A percentile compares a stretch with the other conserved stretches of the same genome.
Conservation (phyloP, 2,888 invertebrate genomes). For the Cataglyphis rosenhaueri region DNA sequence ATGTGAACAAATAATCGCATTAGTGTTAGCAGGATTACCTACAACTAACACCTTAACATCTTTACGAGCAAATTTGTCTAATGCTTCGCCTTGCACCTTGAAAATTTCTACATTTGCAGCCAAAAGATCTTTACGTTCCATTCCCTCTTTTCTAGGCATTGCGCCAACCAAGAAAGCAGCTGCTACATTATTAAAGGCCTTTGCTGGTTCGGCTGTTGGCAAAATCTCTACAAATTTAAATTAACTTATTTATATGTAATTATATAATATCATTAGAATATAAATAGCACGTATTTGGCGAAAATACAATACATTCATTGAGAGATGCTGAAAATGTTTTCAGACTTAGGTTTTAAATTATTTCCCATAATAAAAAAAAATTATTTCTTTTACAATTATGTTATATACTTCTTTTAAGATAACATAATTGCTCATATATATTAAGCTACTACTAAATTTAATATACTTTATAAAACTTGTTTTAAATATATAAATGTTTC, state of each 20-base stretch:
- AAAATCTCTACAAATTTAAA: constrained; percentile 88
- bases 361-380: background rate
- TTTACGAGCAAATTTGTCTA: constrained; percentile 96
- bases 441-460: background rate
- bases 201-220: constrained; percentile 94
- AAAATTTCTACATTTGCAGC: constrained; percentile 99
- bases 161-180: constrained; percentile 99
- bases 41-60: constrained; percentile 98
- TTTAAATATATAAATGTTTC: background rate
- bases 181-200: constrained; percentile 98
- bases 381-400: background rate
- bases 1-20: constrained; percentile 97
- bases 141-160: constrained; percentile 98
- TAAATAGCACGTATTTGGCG: background rate
- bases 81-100: constrained; percentile 97
- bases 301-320: background rate
- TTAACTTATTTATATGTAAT: background rate
- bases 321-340: background rate
- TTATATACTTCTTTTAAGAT: background rate
- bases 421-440: background rate
- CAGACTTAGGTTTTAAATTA: background rate
- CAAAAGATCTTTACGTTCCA: constrained; percentile 99
- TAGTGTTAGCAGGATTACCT: constrained; percentile 99
- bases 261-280: background rate
- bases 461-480: background rate